Evolutionary conservation across 2,888 invertebrate genomes (phyloP).

Genomic region (Balanococcus diminutus): DNA sequence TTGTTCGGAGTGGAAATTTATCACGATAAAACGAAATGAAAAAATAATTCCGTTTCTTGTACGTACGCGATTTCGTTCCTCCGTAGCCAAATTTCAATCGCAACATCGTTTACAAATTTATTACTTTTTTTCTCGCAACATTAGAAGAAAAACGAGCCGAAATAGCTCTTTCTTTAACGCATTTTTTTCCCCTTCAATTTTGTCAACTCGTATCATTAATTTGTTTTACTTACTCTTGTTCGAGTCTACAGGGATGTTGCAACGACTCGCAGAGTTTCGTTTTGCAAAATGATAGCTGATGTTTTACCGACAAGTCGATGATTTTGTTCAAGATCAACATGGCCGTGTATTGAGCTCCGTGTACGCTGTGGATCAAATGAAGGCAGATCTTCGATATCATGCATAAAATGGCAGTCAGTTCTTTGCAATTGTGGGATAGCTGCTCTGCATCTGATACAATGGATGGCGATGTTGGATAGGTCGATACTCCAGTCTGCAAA

Average conservation of each 20-base stretch:
- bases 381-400: conserved; percentile 66
- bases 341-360: conserved; percentile 68
- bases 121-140: background rate
- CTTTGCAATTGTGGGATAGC: conserved; percentile 57
- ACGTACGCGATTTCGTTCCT: background rate
- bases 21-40: conserved; percentile 25
- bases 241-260: conserved; percentile 55
- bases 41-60: background rate
- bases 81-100: background rate
- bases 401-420: conserved; percentile 64
- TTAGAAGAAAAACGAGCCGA: background rate
- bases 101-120: conserved; percentile 22
- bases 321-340: conserved; percentile 68
- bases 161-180: background rate
- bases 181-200: background rate
- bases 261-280: conserved; percentile 58
- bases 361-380: conserved; percentile 66
- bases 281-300: conserved; percentile 60
- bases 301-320: conserved; percentile 65
- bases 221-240: conserved; percentile 43
- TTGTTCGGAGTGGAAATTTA: conserved; percentile 1
- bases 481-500: conserved; percentile 60
- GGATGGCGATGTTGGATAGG: conserved; percentile 57
- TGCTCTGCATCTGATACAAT: conserved; percentile 54
- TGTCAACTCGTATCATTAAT: background rate